A percentile compares a stretch with the other conserved stretches of the same genome.
phyloP scores from a whole-genome alignment of 2,113 vertebrate genomes.

The Lepus europaeus region DNA sequence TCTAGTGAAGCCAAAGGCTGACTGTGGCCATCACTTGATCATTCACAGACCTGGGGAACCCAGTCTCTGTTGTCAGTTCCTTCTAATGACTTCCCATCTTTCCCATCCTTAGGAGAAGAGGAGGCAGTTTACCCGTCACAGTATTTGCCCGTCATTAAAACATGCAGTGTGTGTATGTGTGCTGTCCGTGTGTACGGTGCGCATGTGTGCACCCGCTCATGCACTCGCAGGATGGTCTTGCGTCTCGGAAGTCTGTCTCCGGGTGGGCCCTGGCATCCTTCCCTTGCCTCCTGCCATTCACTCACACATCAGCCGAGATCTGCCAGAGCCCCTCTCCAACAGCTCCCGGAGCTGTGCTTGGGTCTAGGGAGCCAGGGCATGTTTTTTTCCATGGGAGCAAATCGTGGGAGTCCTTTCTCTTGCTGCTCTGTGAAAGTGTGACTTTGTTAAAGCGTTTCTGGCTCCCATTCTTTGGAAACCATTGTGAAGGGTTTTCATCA shows the following conservation, averaged over 20 bases:
- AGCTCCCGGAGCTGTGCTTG: slow-evolving; percentile 63
- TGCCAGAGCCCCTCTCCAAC: slow-evolving; percentile 61
- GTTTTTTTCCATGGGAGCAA: slow-evolving; percentile 15
- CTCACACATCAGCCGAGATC: slow-evolving; percentile 68
- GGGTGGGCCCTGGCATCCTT: slow-evolving; percentile 42
- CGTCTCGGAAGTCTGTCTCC: slow-evolving; percentile 22
- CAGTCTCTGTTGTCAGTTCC: neutral
- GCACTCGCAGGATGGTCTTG: neutral
- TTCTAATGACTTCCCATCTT: neutral
- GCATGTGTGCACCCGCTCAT: rapidly evolving
- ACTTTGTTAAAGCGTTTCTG: slow-evolving; percentile 68
- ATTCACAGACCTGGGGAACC: neutral
- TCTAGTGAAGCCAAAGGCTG: neutral
- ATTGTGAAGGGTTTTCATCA: slow-evolving; percentile 71
- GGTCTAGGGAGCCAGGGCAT: neutral
- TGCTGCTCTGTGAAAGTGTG: slow-evolving; percentile 30
- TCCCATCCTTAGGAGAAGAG: slow-evolving; percentile 33
- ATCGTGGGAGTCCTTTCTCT: slow-evolving; percentile 58
- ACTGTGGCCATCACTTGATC: neutral
- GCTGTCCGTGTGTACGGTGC: neutral
- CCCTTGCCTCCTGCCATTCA: slow-evolving; percentile 63
- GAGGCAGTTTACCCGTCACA: neutral
- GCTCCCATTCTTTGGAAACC: slow-evolving; percentile 65
- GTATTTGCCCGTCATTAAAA: slow-evolving; percentile 10
- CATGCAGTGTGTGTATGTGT: too few species aligned